These are phyloP conservation scores for Teleogryllus oceanicus DNA, from an alignment of 2,888 invertebrate species.

Conservation along the genomic window DNA sequence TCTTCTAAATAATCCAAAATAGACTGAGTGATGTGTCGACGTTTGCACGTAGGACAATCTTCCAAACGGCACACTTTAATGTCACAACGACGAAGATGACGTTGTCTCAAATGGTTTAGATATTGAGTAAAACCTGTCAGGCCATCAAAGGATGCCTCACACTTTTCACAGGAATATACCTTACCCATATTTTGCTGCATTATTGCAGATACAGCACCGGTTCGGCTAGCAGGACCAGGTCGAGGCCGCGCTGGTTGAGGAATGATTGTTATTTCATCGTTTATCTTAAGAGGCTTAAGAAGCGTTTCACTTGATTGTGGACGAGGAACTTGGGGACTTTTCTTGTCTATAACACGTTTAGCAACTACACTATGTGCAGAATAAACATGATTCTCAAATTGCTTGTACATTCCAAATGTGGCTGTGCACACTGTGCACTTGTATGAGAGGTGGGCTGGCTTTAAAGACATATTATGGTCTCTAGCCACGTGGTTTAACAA, in stretches of 20 bases:
- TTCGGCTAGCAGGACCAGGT: conserved; percentile 37
- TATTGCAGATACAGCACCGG: conserved; percentile 32
- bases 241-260: conserved; percentile 64
- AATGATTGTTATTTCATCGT: conserved; percentile 85
- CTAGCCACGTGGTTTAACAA: conserved; percentile 85
- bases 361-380: conserved; percentile 89
- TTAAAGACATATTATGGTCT: conserved; percentile 86
- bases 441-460: conserved; percentile 89
- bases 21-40: conserved; percentile 29
- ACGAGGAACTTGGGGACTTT: conserved; percentile 47
- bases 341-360: conserved; percentile 79
- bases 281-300: conserved; percentile 78
- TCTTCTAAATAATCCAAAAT: conserved; percentile 33
- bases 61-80: conserved; percentile 36
- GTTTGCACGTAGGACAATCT: conserved; percentile 36
- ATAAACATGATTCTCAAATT: conserved; percentile 91
- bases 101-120: conserved; percentile 35
- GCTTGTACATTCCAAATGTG: conserved; percentile 92
- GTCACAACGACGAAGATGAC: conserved; percentile 34
- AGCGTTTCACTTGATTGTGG: conserved; percentile 47
- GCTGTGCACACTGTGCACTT: conserved; percentile 94
- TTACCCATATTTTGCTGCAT: conserved; percentile 26
- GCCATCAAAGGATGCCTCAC: conserved; percentile 37
- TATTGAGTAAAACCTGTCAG: conserved; percentile 35
- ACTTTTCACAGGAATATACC: conserved; percentile 32